phyloP scores from a whole-genome alignment of 2,888 invertebrate genomes.

The Timema podura region DNA sequence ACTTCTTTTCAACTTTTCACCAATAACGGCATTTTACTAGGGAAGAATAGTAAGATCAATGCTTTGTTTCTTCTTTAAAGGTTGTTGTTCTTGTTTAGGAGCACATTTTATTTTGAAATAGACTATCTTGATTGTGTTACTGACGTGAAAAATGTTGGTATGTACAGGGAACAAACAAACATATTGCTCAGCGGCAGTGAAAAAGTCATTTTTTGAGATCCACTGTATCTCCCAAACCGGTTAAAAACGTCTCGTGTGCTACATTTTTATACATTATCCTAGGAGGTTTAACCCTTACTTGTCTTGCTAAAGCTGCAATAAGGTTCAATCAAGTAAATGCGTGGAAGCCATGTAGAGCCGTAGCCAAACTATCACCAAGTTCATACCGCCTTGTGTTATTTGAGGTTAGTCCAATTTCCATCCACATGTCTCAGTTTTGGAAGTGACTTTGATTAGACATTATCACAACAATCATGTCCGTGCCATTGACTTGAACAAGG shows the following conservation, averaged over 20 bases:
- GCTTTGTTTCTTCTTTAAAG: not conserved
- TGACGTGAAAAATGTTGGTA: not conserved
- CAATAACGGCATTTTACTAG: too few species aligned
- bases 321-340: not conserved
- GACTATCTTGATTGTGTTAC: too few species aligned
- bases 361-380: not conserved
- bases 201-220: not conserved
- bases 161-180: not conserved
- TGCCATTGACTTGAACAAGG: too few species aligned
- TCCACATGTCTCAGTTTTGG: too few species aligned
- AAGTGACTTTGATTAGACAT: too few species aligned
- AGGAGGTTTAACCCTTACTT: not conserved
- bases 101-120: constrained; percentile 3
- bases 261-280: not conserved
- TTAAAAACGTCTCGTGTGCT: not conserved
- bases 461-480: too few species aligned
- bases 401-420: too few species aligned
- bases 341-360: not conserved
- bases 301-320: not conserved
- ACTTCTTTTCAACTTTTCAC: constrained; percentile 5
- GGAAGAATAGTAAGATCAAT: not conserved
- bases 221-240: not conserved
- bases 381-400: too few species aligned
- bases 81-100: not conserved
- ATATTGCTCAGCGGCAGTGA: not conserved